These are phyloP conservation scores for Synanthedon myopaeformis DNA, from an alignment of 2,888 invertebrate species.

Conservation along the genomic window DNA sequence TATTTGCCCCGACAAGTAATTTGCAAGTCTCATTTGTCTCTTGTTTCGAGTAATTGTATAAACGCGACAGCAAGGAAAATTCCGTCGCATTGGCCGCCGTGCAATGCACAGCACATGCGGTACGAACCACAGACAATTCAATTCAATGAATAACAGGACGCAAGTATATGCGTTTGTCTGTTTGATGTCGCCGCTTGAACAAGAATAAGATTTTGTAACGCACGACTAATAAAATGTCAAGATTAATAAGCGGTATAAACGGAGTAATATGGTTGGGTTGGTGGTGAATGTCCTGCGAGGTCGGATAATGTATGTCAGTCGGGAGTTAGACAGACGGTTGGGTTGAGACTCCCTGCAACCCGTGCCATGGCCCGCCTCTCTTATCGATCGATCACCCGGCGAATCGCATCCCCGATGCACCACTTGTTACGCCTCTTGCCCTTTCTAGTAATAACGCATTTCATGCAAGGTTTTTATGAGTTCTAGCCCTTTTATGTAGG, in stretches of 20 bases:
- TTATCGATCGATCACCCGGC: constrained; percentile 28
- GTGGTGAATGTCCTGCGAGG: neutral
- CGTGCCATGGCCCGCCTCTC: constrained; percentile 5
- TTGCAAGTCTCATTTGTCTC: neutral
- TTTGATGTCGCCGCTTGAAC: neutral
- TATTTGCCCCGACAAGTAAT: constrained; percentile 5
- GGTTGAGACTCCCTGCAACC: too few relatives aligned
- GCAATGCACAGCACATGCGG: neutral
- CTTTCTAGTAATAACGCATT: too few relatives aligned
- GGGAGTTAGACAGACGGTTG: too few relatives aligned
- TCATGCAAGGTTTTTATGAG: too few relatives aligned
- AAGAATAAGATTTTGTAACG: neutral
- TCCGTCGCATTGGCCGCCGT: neutral
- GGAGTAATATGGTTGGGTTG: constrained; percentile 8
- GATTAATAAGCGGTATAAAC: constrained; percentile 10
- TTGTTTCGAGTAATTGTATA: neutral
- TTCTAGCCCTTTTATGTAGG: too few relatives aligned
- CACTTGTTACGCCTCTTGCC: constrained; percentile 52
- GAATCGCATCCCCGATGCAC: constrained; percentile 39
- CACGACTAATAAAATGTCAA: constrained; percentile 7
- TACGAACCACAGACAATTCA: neutral
- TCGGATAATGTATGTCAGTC: neutral
- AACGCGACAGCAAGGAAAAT: neutral
- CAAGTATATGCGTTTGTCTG: neutral
- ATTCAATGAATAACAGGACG: neutral